phyloP scores from a whole-genome alignment of 2,797 vertebrate species.

The Spinus pinus region DNA sequence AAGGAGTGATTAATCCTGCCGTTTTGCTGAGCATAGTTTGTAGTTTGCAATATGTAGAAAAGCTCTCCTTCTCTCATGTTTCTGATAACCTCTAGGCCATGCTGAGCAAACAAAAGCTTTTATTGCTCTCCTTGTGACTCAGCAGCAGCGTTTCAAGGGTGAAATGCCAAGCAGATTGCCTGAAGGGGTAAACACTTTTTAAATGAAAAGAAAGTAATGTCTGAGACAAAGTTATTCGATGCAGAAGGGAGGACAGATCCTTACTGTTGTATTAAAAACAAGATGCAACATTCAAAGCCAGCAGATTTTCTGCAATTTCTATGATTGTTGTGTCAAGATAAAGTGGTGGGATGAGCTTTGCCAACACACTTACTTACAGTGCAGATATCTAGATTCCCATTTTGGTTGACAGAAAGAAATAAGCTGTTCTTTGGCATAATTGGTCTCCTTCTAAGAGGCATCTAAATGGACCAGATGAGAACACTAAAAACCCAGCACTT shows the following conservation, averaged over 20 bases:
- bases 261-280: neutral
- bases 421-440: neutral
- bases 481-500: neutral
- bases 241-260: neutral
- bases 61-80: slow-evolving; percentile 32
- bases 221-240: slow-evolving; percentile 7
- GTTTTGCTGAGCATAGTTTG: neutral
- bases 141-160: slow-evolving; percentile 51
- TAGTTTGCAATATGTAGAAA: slow-evolving; percentile 19
- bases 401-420: neutral
- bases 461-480: neutral
- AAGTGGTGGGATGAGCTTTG: neutral
- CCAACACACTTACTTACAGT: neutral
- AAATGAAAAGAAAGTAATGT: slow-evolving; percentile 1
- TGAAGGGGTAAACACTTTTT: neutral
- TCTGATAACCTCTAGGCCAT: slow-evolving; percentile 48
- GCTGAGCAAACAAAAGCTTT: slow-evolving; percentile 61
- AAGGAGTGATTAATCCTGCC: slow-evolving; percentile 39
- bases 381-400: neutral
- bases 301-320: neutral
- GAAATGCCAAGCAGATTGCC: neutral
- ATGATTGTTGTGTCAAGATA: neutral
- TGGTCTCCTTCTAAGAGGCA: neutral
- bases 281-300: neutral
- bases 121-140: slow-evolving; percentile 43